phyloP scores from a whole-genome alignment of 2,113 vertebrate species.

The Phaethon lepturus region DNA sequence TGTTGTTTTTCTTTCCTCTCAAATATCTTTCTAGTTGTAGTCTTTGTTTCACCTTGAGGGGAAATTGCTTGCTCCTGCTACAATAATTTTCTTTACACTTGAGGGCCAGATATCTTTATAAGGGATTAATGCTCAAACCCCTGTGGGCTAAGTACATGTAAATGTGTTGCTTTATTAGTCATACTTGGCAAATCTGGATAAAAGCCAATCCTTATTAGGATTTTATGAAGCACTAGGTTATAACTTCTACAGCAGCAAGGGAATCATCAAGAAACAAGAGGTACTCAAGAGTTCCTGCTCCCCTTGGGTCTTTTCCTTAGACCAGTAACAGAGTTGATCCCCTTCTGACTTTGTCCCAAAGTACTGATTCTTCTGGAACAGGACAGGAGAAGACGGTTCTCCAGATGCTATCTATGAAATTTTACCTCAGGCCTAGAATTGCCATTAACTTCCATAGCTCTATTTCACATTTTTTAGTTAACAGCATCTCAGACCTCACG shows the following conservation, averaged over 20 bases:
- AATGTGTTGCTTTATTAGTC: slow-evolving; percentile 28
- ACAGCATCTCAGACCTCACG: background rate
- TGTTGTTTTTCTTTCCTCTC: background rate
- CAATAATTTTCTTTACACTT: slow-evolving; percentile 39
- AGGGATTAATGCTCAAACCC: slow-evolving; percentile 8
- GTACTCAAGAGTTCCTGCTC: background rate
- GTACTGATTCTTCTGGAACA: background rate
- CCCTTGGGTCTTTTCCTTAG: background rate
- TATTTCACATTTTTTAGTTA: background rate
- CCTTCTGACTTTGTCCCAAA: background rate
- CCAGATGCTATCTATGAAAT: background rate
- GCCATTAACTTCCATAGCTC: background rate
- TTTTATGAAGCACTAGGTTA: slow-evolving; percentile 2
- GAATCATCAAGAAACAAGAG: background rate
- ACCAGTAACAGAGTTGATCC: background rate
- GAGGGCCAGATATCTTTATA: slow-evolving; percentile 32
- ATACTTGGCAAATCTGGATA: background rate
- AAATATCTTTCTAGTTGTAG: background rate
- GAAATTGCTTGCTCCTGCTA: background rate
- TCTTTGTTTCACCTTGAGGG: slow-evolving; percentile 40
- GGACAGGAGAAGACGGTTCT: background rate
- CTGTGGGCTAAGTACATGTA: slow-evolving; percentile 29
- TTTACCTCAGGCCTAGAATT: background rate
- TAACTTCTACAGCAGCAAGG: background rate
- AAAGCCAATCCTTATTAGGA: background rate